These are phyloP conservation scores for Pteruthius melanotis DNA, from an alignment of 2,113 vertebrate species.

Conservation along the genomic window DNA sequence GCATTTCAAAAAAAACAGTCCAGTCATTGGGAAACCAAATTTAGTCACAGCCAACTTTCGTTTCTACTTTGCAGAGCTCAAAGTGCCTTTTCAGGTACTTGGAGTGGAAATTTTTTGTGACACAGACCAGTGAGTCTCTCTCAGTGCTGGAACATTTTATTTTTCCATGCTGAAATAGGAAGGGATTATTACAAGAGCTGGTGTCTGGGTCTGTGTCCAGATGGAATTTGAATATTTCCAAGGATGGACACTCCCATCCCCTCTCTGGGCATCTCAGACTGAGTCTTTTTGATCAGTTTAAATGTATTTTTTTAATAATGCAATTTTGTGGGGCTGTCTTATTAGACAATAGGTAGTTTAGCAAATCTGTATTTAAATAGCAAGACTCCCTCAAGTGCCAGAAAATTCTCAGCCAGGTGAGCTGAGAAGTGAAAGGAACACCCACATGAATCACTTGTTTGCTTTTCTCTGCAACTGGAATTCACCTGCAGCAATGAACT, in stretches of 20 bases:
- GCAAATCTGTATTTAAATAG: background rate
- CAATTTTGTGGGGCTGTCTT: background rate
- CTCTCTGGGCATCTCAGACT: background rate
- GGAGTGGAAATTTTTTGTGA: background rate
- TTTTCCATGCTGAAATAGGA: background rate
- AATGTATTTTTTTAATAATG: background rate
- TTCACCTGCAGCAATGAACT: background rate
- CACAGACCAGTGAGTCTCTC: background rate
- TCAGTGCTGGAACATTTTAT: background rate
- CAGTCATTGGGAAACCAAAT: background rate
- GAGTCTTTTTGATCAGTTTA: background rate
- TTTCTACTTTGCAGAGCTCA: background rate
- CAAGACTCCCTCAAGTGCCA: background rate
- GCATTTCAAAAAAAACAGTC: background rate
- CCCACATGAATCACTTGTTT: background rate
- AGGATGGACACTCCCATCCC: background rate
- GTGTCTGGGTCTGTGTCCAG: background rate
- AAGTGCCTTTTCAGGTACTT: background rate
- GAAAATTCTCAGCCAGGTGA: background rate
- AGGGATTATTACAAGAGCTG: background rate
- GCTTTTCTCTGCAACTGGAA: background rate
- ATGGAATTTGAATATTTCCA: background rate
- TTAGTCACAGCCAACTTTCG: background rate
- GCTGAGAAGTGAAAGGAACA: background rate
- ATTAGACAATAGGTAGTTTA: background rate